Evolutionary conservation across 2,888 invertebrate genomes (phyloP).

Genomic region (Drosophila atroscutellata): DNA sequence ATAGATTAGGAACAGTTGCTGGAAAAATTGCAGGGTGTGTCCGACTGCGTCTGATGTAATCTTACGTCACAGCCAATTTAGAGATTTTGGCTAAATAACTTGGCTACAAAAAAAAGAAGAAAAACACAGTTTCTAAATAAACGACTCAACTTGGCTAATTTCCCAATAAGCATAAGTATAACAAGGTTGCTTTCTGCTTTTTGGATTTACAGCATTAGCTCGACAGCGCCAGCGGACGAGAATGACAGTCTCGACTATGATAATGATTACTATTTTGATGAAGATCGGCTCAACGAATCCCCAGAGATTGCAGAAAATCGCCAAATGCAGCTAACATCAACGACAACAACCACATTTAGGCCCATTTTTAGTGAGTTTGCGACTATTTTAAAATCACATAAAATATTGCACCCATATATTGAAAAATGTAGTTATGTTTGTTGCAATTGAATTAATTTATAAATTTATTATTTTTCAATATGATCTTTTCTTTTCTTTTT

Average conservation of each 20-base stretch:
- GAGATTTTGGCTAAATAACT: slow-evolving; percentile 46
- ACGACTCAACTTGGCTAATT: slow-evolving; percentile 29
- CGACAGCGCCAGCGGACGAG: slow-evolving; percentile 67
- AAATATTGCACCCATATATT: background rate
- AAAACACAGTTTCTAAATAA: slow-evolving; percentile 34
- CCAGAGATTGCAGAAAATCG: slow-evolving; percentile 65
- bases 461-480: background rate
- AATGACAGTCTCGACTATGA: slow-evolving; percentile 54
- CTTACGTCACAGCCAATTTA: slow-evolving; percentile 33
- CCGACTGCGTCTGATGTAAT: slow-evolving; percentile 35
- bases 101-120: slow-evolving; percentile 25
- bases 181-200: slow-evolving; percentile 13
- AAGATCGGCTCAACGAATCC: slow-evolving; percentile 33
- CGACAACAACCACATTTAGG: slow-evolving; percentile 72
- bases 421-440: background rate
- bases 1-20: slow-evolving; percentile 70
- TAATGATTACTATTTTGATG: slow-evolving; percentile 70
- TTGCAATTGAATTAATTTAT: background rate
- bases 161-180: slow-evolving; percentile 22
- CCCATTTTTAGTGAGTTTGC: slow-evolving; percentile 68
- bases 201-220: slow-evolving; percentile 65
- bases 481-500: background rate
- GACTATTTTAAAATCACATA: background rate
- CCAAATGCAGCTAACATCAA: slow-evolving; percentile 46
- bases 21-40: slow-evolving; percentile 68